Evolutionary conservation across 2,888 invertebrate species (phyloP).

Genomic region (Macrophya alboannulata): DNA sequence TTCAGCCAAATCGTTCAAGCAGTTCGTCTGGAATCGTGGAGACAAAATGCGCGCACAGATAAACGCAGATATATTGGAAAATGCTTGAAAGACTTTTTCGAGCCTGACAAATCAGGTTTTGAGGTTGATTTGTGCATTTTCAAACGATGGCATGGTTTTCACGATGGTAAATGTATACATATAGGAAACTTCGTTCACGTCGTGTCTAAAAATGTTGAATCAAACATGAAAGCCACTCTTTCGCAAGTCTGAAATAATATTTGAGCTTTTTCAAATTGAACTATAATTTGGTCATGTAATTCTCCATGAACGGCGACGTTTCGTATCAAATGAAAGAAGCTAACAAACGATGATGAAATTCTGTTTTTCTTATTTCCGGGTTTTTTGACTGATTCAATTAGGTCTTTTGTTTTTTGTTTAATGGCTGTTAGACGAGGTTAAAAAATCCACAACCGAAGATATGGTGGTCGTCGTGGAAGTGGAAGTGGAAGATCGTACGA

Average conservation of each 20-base stretch:
- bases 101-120: neutral
- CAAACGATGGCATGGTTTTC: neutral
- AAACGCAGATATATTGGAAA: neutral
- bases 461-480: slow-evolving; percentile 82
- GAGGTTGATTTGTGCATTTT: neutral
- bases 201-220: neutral
- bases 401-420: neutral
- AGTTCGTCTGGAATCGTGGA: neutral
- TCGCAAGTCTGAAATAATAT: too few relatives aligned
- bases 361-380: slow-evolving; percentile 65
- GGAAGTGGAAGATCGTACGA: slow-evolving; percentile 82
- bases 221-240: neutral
- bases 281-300: too few relatives aligned
- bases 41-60: neutral
- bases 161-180: neutral
- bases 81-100: neutral
- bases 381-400: neutral
- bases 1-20: neutral
- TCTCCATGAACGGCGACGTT: neutral
- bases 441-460: slow-evolving; percentile 22
- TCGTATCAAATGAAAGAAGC: neutral
- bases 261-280: too few relatives aligned
- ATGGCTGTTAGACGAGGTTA: neutral
- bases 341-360: slow-evolving; percentile 21
- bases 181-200: neutral